Evolutionary conservation across 2,888 invertebrate species (phyloP).

Genomic region (Conus canariensis): DNA sequence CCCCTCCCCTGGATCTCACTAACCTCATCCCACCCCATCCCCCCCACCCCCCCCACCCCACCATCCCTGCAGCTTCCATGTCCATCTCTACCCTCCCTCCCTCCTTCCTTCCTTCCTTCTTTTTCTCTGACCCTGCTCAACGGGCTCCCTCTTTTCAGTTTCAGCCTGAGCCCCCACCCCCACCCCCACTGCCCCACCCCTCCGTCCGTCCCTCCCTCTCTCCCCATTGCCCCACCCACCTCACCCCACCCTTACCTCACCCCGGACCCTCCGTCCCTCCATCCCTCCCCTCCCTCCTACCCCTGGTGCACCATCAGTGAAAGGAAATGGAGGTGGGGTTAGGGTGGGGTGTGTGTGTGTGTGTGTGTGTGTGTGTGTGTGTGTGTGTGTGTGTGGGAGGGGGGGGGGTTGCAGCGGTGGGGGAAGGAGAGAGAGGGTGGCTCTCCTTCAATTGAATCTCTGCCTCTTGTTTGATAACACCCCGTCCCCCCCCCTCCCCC

Average conservation of each 20-base stretch:
- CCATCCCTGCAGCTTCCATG: not conserved
- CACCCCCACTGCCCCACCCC: not conserved
- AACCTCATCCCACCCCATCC: not conserved
- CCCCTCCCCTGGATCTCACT: not conserved
- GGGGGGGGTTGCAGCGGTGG: not conserved
- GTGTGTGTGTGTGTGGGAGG: not conserved
- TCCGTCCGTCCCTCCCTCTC: too few species aligned
- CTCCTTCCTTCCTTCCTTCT: too few species aligned
- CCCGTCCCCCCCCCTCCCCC: not conserved
- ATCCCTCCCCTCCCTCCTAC: not conserved
- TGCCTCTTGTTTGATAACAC: slow-evolving; percentile 28
- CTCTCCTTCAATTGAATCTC: slow-evolving; percentile 17
- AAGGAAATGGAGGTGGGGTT: not conserved
- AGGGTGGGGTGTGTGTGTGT: not conserved
- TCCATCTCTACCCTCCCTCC: not conserved
- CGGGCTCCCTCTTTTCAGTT: too few species aligned
- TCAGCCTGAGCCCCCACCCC: not conserved
- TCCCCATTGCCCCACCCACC: not conserved
- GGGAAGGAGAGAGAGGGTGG: not conserved
- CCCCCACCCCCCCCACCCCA: not conserved
- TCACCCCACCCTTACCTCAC: not conserved
- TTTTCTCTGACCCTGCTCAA: too few species aligned
- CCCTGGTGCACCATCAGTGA: not conserved
- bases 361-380: too few species aligned
- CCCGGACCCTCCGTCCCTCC: not conserved